Percentiles rank a stretch among this genome's conserved stretches.
Conservation (phyloP, 1,140 invertebrate genomes). For the Philotrypesis tridentata region DNA sequence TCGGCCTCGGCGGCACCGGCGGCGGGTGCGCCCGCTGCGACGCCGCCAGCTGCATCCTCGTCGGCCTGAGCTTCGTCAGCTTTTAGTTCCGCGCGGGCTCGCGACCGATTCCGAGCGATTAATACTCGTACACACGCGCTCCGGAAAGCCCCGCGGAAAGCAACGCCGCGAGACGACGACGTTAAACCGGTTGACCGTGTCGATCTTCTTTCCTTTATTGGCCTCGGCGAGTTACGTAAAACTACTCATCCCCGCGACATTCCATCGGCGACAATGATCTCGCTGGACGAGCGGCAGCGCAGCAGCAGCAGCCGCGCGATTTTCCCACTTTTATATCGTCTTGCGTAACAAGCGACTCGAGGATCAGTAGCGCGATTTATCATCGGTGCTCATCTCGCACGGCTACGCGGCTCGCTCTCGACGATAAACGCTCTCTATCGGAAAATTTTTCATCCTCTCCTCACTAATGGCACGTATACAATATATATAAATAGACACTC, state of each 20-base stretch:
- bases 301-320: no score
- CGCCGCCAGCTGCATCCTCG: slow-evolving; percentile 69
- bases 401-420: not conserved
- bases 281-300: no score
- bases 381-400: not conserved
- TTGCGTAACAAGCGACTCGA: no score
- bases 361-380: not conserved
- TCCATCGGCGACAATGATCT: not conserved
- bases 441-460: not conserved
- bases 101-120: not conserved
- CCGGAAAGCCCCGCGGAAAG: no score
- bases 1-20: slow-evolving; percentile 83
- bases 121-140: no score
- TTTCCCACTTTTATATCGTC: no score
- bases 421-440: not conserved
- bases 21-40: slow-evolving; percentile 75
- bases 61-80: slow-evolving; percentile 6
- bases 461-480: not conserved
- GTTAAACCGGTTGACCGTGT: not conserved
- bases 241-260: not conserved
- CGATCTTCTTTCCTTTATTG: not conserved
- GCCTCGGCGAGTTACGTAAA: not conserved
- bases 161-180: no score
- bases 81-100: not conserved
- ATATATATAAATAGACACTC: no score